Percentiles rank a stretch among this genome's conserved stretches.
These are phyloP conservation scores for Xestia ashworthii DNA, from an alignment of 2,888 invertebrate species.

Conservation along the genomic window DNA sequence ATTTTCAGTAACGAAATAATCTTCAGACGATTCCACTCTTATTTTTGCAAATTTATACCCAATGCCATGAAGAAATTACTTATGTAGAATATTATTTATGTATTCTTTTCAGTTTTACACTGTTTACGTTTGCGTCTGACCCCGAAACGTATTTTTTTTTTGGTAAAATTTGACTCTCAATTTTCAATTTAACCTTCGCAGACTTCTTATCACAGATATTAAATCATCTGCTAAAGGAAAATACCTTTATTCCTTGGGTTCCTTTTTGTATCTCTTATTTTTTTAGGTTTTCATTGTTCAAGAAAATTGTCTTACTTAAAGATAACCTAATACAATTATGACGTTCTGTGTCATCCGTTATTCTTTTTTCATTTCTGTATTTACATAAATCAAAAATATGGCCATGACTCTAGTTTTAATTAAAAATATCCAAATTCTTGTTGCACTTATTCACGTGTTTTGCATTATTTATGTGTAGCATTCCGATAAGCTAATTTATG, in stretches of 20 bases:
- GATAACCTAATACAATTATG: neutral
- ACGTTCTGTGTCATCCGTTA: neutral
- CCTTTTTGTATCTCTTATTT: neutral
- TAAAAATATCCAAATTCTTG: slow-evolving; percentile 33
- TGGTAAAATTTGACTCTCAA: slow-evolving; percentile 76
- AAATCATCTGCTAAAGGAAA: slow-evolving; percentile 53
- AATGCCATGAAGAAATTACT: slow-evolving; percentile 54
- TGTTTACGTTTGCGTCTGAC: slow-evolving; percentile 65
- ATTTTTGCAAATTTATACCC: slow-evolving; percentile 59
- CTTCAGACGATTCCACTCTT: slow-evolving; percentile 33
- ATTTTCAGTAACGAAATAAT: slow-evolving; percentile 25
- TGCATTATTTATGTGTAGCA: slow-evolving; percentile 37
- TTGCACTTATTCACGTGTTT: slow-evolving; percentile 36
- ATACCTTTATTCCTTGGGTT: slow-evolving; percentile 4
- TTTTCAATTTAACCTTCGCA: slow-evolving; percentile 71
- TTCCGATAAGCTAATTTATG: slow-evolving; percentile 27
- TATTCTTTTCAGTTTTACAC: slow-evolving; percentile 57
- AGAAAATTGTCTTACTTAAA: neutral
- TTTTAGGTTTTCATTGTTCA: neutral
- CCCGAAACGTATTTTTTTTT: slow-evolving; percentile 68
- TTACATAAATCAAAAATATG: slow-evolving; percentile 47
- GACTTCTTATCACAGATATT: slow-evolving; percentile 60
- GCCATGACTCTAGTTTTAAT: slow-evolving; percentile 49
- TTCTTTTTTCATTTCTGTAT: neutral
- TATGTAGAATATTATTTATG: slow-evolving; percentile 60